These are phyloP conservation scores for Dasyurus viverrinus DNA, from an alignment of 2,113 vertebrate genomes.

Conservation along the genomic window DNA sequence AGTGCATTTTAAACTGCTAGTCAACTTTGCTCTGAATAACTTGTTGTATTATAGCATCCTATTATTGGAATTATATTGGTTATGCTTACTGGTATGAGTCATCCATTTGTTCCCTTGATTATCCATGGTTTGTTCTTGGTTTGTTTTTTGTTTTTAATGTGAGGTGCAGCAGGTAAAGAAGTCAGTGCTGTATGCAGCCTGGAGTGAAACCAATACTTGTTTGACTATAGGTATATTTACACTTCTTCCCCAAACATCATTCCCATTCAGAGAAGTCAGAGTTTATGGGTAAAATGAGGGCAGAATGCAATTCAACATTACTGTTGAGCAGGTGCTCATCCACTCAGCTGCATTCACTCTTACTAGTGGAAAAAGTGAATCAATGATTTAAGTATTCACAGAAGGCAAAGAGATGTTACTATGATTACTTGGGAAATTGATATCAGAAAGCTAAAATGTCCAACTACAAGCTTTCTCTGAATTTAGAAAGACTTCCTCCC, in stretches of 20 bases:
- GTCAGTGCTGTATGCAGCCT: constrained; percentile 74
- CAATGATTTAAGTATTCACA: constrained; percentile 57
- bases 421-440: constrained; percentile 47
- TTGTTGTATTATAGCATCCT: constrained; percentile 49
- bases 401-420: constrained; percentile 65
- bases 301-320: constrained; percentile 70
- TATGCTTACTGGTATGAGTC: constrained; percentile 70
- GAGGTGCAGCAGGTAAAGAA: constrained; percentile 76
- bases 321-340: constrained; percentile 75
- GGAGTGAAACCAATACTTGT: constrained; percentile 76
- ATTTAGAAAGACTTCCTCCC: constrained; percentile 60
- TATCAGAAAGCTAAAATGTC: constrained; percentile 43
- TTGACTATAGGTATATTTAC: constrained; percentile 72
- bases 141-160: constrained; percentile 56
- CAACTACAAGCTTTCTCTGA: constrained; percentile 51
- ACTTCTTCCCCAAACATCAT: constrained; percentile 57
- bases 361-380: constrained; percentile 74
- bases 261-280: constrained; percentile 72
- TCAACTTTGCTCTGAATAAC: constrained; percentile 63
- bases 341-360: constrained; percentile 74
- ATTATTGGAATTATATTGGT: constrained; percentile 68
- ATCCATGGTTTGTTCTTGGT: constrained; percentile 74
- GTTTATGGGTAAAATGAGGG: constrained; percentile 71
- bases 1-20: constrained; percentile 55
- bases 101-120: constrained; percentile 72